Percentiles rank a stretch among this genome's conserved stretches.
These are phyloP conservation scores for Nomada ruficornis DNA, from an alignment of 2,888 invertebrate genomes.

Conservation along the genomic window DNA sequence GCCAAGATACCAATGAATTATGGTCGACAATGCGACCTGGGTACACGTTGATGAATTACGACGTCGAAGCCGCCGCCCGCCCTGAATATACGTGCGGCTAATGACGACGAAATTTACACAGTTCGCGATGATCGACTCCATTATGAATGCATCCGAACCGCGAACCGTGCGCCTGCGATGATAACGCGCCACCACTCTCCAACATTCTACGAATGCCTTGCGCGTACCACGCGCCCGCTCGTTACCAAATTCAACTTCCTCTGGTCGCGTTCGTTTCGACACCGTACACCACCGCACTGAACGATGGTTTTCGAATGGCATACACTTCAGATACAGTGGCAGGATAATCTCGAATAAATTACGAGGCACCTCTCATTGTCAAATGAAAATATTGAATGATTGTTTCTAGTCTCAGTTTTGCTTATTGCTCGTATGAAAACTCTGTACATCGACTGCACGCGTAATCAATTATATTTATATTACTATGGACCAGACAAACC, in stretches of 20 bases:
- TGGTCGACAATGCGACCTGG: conserved; percentile 65
- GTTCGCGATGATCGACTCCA: conserved; percentile 65
- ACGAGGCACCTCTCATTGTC: background rate
- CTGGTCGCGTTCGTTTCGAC: background rate
- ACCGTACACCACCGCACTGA: background rate
- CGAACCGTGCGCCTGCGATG: conserved; percentile 38
- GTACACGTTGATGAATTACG: conserved; percentile 69
- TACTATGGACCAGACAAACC: no score
- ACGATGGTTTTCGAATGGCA: conserved; percentile 12
- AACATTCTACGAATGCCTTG: conserved; percentile 43
- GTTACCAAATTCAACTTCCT: conserved; percentile 23
- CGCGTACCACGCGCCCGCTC: conserved; percentile 8
- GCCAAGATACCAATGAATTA: conserved; percentile 70
- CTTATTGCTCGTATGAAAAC: no score
- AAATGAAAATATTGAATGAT: no score
- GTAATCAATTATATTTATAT: no score
- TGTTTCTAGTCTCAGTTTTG: no score
- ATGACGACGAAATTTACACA: conserved; percentile 72
- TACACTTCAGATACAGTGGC: background rate
- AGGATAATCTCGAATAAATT: background rate
- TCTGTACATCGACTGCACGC: no score
- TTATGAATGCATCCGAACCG: conserved; percentile 64
- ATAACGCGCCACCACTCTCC: conserved; percentile 23
- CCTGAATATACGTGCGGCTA: conserved; percentile 69
- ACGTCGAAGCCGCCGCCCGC: conserved; percentile 45